Base-by-base conservation (phyloP, 2,888 invertebrate genomes). In the Lypha dubia region DNA sequence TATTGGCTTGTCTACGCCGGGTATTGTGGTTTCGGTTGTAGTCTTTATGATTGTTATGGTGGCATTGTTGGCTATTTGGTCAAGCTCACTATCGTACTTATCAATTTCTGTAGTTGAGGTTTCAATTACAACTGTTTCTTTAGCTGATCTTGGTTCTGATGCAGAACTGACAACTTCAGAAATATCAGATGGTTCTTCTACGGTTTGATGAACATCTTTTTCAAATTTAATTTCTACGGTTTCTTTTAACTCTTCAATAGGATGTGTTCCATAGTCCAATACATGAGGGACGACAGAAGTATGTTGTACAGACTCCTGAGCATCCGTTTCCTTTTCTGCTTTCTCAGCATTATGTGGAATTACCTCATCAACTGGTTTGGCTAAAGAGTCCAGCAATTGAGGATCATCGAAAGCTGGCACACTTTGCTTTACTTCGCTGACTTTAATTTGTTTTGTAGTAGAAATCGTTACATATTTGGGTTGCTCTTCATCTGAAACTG, bases 21-120 rank as follows among this genome's bases (percentile, higher is more conserved):
- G 80, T 53, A 84, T 22, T 15, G 41, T 80, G 17, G 84, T 77
- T 56, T 79, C 71, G 4, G 56, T 65, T 1, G 60, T 65, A 0
- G 73, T 80, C 22, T 86, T 76, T 3, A 70, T 74, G 9, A 86
- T 71, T 17, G 85, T 85, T 15, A 83, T 79, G 3, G 75, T 81
- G 6, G 81, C 86, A 9, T 20, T 79, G n/a, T 46, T 56, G 1
- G 76, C 68, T n/a, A 84, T 22, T 73, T 60, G n/a, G 41, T 87
- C 84, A 38, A 84, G 24, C 41, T 65, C 67, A 51, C 60, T 13
- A 77, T 38, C 67, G 46, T 79, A 17, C 20, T 86, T 20, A 5
- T 58, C 22, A 24, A n/a, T 13, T 62, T 46, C 38, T 62, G 65
- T 41, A 22, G 17, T 1, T 35, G 41, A 11, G 15, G 46, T 28